phyloP scores from a whole-genome alignment of 2,888 invertebrate genomes.

The Polyommatus icarus region DNA sequence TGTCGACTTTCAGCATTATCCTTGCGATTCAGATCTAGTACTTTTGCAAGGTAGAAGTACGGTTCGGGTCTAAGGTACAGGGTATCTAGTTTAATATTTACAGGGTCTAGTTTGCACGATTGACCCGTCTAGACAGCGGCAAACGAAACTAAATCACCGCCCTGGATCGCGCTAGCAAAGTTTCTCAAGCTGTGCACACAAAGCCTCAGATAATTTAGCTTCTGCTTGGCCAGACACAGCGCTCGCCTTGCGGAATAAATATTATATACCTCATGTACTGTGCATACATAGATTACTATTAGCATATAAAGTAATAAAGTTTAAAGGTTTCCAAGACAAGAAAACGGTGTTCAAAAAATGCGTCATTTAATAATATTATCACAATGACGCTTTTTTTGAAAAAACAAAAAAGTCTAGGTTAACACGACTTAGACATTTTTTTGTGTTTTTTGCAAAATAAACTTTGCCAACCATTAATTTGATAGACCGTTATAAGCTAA shows the following conservation, averaged over 20 bases:
- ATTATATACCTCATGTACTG: not conserved
- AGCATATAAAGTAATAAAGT: not conserved
- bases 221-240: slow-evolving; percentile 18
- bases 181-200: slow-evolving; percentile 24
- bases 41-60: too few relatives aligned
- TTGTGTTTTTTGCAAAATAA: too few relatives aligned
- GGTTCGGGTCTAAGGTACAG: not conserved
- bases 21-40: too few relatives aligned
- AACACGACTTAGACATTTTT: too few relatives aligned
- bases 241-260: not conserved
- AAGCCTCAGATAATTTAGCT: slow-evolving; percentile 18
- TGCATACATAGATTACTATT: not conserved
- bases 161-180: slow-evolving; percentile 18
- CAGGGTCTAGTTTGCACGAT: slow-evolving; percentile 8
- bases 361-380: too few relatives aligned
- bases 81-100: not conserved
- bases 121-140: slow-evolving; percentile 10
- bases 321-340: not conserved
- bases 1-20: too few relatives aligned
- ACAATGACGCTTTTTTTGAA: too few relatives aligned
- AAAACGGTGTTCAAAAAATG: not conserved
- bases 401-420: too few relatives aligned
- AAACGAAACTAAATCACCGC: slow-evolving; percentile 8
- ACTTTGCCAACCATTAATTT: too few relatives aligned
- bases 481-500: too few relatives aligned